Percentiles rank a stretch among this genome's conserved stretches.
phyloP scores from a whole-genome alignment of 2,888 invertebrate species.

The Watsonalla binaria region DNA sequence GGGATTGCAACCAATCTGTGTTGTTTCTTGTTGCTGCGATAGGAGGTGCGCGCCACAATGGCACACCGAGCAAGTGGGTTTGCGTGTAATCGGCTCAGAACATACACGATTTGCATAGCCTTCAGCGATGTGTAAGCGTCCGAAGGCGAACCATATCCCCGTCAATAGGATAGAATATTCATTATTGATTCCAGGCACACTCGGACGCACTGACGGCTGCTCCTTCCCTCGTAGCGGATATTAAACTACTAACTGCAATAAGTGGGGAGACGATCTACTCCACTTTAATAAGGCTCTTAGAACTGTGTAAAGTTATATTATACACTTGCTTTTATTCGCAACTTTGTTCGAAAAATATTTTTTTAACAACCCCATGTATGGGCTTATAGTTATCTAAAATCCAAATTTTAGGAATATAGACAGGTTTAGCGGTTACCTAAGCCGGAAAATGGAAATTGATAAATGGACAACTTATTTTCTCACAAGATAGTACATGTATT shows the following conservation, averaged over 20 bases:
- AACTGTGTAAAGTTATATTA: background rate
- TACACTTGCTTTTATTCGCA: background rate
- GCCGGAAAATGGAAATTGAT: too few relatives aligned
- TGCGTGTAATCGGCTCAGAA: slow-evolving; percentile 55
- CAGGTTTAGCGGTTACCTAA: too few relatives aligned
- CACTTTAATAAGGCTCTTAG: background rate
- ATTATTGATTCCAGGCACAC: slow-evolving; percentile 29
- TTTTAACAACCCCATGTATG: too few relatives aligned
- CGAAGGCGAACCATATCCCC: slow-evolving; percentile 15
- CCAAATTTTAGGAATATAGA: too few relatives aligned
- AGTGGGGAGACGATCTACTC: background rate
- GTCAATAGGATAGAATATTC: slow-evolving; percentile 38
- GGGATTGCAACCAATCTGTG: background rate
- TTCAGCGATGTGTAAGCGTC: slow-evolving; percentile 33
- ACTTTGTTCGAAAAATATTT: background rate
- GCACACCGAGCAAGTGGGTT: slow-evolving; percentile 46
- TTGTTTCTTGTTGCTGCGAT: background rate
- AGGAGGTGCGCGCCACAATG: slow-evolving; percentile 33
- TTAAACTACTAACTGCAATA: slow-evolving; percentile 5
- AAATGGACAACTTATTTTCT: too few relatives aligned
- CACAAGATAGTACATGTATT: too few relatives aligned
- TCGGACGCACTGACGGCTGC: slow-evolving; percentile 10
- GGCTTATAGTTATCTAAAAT: too few relatives aligned
- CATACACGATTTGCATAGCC: slow-evolving; percentile 55
- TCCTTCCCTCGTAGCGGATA: slow-evolving; percentile 8